Conservation (phyloP, 2,888 invertebrate genomes). For the Ptycholaimellus sp. region DNA sequence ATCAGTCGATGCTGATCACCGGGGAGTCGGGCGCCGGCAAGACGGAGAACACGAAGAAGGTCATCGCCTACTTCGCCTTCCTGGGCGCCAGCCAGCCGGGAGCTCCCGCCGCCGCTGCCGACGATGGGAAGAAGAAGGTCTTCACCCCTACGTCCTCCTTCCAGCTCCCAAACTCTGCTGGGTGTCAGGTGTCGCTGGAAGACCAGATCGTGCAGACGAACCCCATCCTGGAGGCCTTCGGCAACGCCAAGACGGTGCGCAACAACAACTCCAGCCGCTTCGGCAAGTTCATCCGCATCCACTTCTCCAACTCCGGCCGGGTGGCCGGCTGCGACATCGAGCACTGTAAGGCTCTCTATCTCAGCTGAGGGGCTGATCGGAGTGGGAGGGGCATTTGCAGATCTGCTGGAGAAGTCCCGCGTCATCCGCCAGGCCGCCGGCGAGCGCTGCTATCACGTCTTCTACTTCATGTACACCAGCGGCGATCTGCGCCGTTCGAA, state of each 20-base stretch:
- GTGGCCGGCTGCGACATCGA: constrained; percentile 99
- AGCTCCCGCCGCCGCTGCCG: too few species aligned
- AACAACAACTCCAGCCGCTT: constrained; percentile 99
- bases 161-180: too few species aligned
- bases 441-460: constrained; percentile 99
- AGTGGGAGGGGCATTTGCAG: too few species aligned
- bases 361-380: too few species aligned
- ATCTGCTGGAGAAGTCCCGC: constrained; percentile 98
- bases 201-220: constrained; percentile 99
- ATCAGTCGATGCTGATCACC: constrained; percentile 99
- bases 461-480: constrained; percentile 94
- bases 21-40: constrained; percentile 98
- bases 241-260: constrained; percentile 98
- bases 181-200: constrained; percentile 79
- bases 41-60: constrained; percentile 98
- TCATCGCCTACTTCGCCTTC: constrained; percentile 80
- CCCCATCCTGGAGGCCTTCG: constrained; percentile 93
- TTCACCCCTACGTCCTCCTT: too few species aligned
- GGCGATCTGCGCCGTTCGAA: constrained; percentile 99
- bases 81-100: constrained; percentile 38
- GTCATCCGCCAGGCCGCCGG: constrained; percentile 94
- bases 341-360: constrained; percentile 97
- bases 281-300: constrained; percentile 99
- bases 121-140: too few species aligned
- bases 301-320: constrained; percentile 95